Conservation (phyloP, 1,140 invertebrate genomes). For the Ctenoplectra terminalis region DNA sequence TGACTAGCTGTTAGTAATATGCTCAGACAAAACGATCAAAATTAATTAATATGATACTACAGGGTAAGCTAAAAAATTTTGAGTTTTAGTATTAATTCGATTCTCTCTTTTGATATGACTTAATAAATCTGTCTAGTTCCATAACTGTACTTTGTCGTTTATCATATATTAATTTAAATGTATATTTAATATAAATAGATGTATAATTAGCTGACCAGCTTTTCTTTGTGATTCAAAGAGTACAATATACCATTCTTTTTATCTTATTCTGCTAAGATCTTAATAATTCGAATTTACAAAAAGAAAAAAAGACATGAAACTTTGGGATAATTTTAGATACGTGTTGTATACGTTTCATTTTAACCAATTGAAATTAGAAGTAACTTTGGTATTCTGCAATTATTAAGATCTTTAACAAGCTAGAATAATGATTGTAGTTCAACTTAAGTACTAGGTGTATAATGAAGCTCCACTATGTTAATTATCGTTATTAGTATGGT, state of each 20-base stretch:
- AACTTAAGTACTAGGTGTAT: neutral
- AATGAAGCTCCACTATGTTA: neutral
- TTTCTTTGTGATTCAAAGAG: conserved; percentile 42
- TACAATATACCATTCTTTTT: conserved; percentile 17
- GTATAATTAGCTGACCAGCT: neutral
- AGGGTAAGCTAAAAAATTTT: conserved; percentile 14
- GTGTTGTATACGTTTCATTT: too few relatives aligned
- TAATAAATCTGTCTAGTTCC: conserved; percentile 16
- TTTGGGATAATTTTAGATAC: neutral
- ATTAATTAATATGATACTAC: conserved; percentile 19
- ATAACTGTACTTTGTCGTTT: neutral
- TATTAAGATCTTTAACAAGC: conserved; percentile 28
- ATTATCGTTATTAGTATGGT: conserved; percentile 2
- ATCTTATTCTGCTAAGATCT: conserved; percentile 7
- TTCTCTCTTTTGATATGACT: neutral
- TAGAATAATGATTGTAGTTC: conserved; percentile 8
- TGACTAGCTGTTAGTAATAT: neutral
- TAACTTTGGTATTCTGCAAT: neutral
- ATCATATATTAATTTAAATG: conserved; percentile 6
- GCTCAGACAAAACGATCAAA: conserved; percentile 32
- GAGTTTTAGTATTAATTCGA: neutral
- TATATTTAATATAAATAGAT: neutral
- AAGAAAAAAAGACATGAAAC: neutral
- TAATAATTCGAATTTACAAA: conserved; percentile 5
- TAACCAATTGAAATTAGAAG: conserved; percentile 11